Evolutionary conservation across 2,113 vertebrate species (phyloP), one percentile per base, ranked within the genome.

Genomic region (Origma solitaria): DNA sequence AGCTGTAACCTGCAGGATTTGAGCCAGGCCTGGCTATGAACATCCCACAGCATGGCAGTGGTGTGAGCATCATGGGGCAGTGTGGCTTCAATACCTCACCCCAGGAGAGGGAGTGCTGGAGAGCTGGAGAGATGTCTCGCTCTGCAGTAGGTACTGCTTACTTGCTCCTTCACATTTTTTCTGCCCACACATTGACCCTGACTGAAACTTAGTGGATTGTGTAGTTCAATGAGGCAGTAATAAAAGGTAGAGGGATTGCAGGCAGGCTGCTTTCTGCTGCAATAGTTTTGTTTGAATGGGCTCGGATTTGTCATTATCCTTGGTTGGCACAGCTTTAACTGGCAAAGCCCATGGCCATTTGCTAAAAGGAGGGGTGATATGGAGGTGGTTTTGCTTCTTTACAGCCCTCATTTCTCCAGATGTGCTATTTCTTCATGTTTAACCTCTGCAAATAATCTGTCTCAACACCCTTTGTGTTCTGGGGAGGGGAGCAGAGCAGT

Each of bases 11-110:
- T 86, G 25, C 42, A 27, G 60, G 53, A 10, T 33, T n/a, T 10
- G 19, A 49, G 40, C 28, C 40, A 51, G 27, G 62, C 24, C 30
- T 22, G 2, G 5, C 38, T 9, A 5, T 33, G 77, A 35, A 3
- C 22, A 7, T 33, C 42, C 23, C 50, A 18, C 44, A 56, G 38
- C 4, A 4, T 0, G 1, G 7, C 11, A 18, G 37, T 31, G 10
- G 60, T 75, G 6, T 1, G 2, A 35, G 45, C 53, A 31, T 0
- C 0, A 8, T 22, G 25, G 47, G 31, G 47, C 24, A 16, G 31
- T 0, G 2, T 4, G 33, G 18, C 33, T 40, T 69, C 45, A 20
- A 1, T 25, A 4, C 20, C 13, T 22, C 30, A 15, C 5, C 27
- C 13, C 2, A 1, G 1, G 13, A 58, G 44, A 24, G 11, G 31